phyloP scores from a whole-genome alignment of 2,113 vertebrate species.

The Tragelaphus scriptus region DNA sequence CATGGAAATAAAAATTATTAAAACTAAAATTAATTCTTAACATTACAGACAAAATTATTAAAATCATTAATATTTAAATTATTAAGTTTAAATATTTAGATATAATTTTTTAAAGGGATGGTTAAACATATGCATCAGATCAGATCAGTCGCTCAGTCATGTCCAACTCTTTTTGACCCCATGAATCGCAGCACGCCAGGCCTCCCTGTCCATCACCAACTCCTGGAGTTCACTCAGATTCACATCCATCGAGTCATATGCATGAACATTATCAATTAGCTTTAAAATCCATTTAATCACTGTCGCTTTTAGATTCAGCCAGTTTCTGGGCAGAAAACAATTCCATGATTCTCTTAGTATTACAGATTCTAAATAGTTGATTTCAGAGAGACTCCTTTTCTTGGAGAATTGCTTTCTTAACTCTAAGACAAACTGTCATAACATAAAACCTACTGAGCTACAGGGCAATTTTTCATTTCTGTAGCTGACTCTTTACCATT shows the following conservation, averaged over 20 bases:
- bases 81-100: background rate
- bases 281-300: background rate
- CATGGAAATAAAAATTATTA: background rate
- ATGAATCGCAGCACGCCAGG: too few relatives aligned
- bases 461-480: background rate
- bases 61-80: background rate
- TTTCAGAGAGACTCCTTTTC: background rate
- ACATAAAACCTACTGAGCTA: background rate
- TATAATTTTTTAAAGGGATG: background rate
- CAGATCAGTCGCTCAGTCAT: too few relatives aligned
- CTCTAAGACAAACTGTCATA: background rate
- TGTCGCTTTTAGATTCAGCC: background rate
- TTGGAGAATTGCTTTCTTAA: background rate
- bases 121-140: background rate
- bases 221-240: too few relatives aligned
- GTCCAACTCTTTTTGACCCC: too few relatives aligned
- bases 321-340: background rate
- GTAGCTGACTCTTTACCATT: background rate
- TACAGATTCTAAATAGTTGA: background rate
- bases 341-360: background rate
- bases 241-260: background rate
- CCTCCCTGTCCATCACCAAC: too few relatives aligned
- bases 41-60: background rate
- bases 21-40: background rate
- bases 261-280: background rate